These are phyloP conservation scores for Drosophila austrosaltans DNA, from an alignment of 2,888 invertebrate species.

Conservation along the genomic window DNA sequence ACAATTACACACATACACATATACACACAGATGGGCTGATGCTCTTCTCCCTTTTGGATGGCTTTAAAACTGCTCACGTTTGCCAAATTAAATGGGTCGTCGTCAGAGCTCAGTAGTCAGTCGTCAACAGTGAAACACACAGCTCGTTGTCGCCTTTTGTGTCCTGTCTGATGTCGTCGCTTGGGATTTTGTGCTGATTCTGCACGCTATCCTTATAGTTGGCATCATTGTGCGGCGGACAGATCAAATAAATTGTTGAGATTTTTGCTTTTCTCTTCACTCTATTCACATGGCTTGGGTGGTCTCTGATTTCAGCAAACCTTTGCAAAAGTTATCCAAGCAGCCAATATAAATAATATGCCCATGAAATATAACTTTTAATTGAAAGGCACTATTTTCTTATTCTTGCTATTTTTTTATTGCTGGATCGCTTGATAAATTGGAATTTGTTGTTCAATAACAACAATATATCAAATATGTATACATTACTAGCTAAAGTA, in stretches of 20 bases:
- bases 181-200: slow-evolving; percentile 71
- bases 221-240: slow-evolving; percentile 74
- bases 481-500: no score
- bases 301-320: slow-evolving; percentile 65
- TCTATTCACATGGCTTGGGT: slow-evolving; percentile 26
- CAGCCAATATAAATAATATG: slow-evolving; percentile 52
- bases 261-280: slow-evolving; percentile 49
- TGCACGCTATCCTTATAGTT: slow-evolving; percentile 68
- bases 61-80: slow-evolving; percentile 77
- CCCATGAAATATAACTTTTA: slow-evolving; percentile 53
- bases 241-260: slow-evolving; percentile 75
- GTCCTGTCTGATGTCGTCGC: slow-evolving; percentile 27
- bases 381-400: slow-evolving; percentile 55
- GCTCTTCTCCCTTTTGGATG: slow-evolving; percentile 32
- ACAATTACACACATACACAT: slow-evolving; percentile 24
- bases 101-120: slow-evolving; percentile 46
- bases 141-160: slow-evolving; percentile 60
- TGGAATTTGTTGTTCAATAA: slow-evolving; percentile 11
- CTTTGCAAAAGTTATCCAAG: slow-evolving; percentile 59
- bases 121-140: slow-evolving; percentile 19
- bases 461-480: not conserved
- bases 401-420: slow-evolving; percentile 15
- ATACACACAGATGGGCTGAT: slow-evolving; percentile 7
- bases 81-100: slow-evolving; percentile 78
- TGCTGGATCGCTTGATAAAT: not conserved